These are phyloP conservation scores for Ia io DNA, from an alignment of 2,113 vertebrate genomes.

Conservation along the genomic window DNA sequence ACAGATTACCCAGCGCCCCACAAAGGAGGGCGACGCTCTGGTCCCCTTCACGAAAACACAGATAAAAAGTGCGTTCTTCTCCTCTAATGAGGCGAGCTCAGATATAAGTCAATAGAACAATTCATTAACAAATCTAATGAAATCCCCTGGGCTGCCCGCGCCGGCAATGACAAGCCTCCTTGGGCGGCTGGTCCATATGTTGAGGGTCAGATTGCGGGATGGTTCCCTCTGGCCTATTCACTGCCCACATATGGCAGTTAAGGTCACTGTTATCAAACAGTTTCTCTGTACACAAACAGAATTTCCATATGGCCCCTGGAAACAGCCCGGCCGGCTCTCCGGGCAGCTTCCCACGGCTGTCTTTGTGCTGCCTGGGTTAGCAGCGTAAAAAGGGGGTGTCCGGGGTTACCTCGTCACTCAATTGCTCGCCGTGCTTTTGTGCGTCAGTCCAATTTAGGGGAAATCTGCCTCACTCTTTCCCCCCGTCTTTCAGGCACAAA, in stretches of 20 bases:
- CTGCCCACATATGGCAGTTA: constrained; percentile 93
- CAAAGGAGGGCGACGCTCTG: constrained; percentile 88
- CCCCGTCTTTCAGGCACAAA: constrained; percentile 89
- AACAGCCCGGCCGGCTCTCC: constrained; percentile 89
- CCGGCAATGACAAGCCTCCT: constrained; percentile 87
- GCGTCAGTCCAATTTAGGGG: constrained; percentile 87
- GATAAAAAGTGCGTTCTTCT: constrained; percentile 91
- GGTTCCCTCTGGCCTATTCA: constrained; percentile 94
- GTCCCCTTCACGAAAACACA: constrained; percentile 84
- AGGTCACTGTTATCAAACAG: constrained; percentile 95
- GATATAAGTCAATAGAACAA: constrained; percentile 99
- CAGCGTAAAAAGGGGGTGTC: constrained; percentile 82
- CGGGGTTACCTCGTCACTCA: constrained; percentile 84
- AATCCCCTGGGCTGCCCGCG: constrained; percentile 90
- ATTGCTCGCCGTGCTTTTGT: constrained; percentile 83
- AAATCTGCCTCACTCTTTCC: constrained; percentile 84
- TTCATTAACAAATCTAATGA: constrained; percentile 99
- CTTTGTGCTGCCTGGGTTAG: constrained; percentile 85
- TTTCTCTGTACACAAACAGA: constrained; percentile 93
- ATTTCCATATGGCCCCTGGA: constrained; percentile 99
- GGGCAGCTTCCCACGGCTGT: constrained; percentile 93
- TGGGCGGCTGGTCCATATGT: constrained; percentile 97
- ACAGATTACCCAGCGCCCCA: constrained; percentile 89
- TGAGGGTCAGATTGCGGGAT: constrained; percentile 93
- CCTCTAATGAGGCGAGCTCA: constrained; percentile 96